phyloP scores from a whole-genome alignment of 2,888 invertebrate genomes.

The Tupiocoris notatus region DNA sequence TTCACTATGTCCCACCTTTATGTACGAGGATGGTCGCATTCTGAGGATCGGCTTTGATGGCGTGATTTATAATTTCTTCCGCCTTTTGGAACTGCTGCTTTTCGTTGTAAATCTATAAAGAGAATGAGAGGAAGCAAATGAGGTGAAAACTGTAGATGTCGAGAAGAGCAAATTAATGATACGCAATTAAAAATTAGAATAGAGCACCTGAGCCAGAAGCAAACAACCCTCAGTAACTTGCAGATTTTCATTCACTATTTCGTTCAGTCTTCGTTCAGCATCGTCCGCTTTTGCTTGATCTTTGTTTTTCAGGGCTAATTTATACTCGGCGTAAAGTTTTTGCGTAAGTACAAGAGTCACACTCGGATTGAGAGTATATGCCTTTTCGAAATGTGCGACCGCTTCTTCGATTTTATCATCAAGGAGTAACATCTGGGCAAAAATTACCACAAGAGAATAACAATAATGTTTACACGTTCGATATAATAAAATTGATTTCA shows the following conservation, averaged over 20 bases:
- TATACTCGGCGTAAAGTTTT: constrained; percentile 86
- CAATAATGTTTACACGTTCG: too few relatives aligned
- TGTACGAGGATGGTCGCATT: constrained; percentile 87
- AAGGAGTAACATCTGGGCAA: constrained; percentile 77
- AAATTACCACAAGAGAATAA: too few relatives aligned
- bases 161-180: neutral
- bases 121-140: neutral
- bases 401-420: constrained; percentile 80
- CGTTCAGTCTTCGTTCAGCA: constrained; percentile 69
- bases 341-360: constrained; percentile 86
- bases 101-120: constrained; percentile 62
- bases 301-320: constrained; percentile 64
- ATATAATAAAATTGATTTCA: too few relatives aligned
- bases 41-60: constrained; percentile 74
- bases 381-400: constrained; percentile 76
- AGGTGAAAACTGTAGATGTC: neutral
- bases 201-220: constrained; percentile 44
- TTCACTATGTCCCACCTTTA: constrained; percentile 57
- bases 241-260: constrained; percentile 51
- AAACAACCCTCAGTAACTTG: constrained; percentile 41
- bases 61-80: constrained; percentile 76
- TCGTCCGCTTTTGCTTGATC: constrained; percentile 64
- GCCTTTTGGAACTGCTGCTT: constrained; percentile 80
- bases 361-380: constrained; percentile 76
- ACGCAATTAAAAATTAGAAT: neutral